Evolutionary conservation across 2,113 vertebrate genomes (phyloP), one percentile per base, ranked within the genome.

Genomic region (Cromileptes altivelis): DNA sequence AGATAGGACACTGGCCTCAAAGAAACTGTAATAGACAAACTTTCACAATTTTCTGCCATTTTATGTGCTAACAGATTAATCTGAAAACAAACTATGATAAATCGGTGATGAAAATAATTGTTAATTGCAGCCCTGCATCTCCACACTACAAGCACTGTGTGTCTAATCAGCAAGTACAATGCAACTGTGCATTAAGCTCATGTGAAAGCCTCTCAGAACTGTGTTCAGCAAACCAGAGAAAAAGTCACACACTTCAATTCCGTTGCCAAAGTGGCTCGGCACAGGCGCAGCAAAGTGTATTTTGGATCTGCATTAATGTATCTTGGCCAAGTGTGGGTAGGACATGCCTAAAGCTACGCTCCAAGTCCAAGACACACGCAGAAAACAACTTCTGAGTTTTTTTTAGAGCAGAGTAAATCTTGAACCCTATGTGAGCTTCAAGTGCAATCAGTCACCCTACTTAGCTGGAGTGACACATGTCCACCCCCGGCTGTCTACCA

Each of bases 281-380:
- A 9, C 42, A n/a, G 72, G 63, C 69, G 8, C 11, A 10, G 60
- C 71, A 52, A 67, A 64, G 85, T 92, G 84, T 92, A 49, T 89
- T 86, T 94, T 94, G 91, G 90, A 93, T 40, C 45, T 18, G 47
- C n/a, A 10, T 70, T 68, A 13, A 87, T 92, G 82, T 90, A 55
- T 85, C 37, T 83, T 90, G 84, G 93, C 89, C 70, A 37, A 63
- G 23, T 78, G 85, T 71, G n/a, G 45, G 68, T 64, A 70, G 70
- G 80, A 70, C 78, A 61, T 82, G 82, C 56, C 70, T 86, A 56
- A 74, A 65, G 52, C 81, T 42, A 30, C 62, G 14, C 72, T 75
- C 58, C 74, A 47, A 3, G 23, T 82, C 70, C 76, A 88, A 75
- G 68, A 80, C 75, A 80, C 52, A 78, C 21, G 21, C 75, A 68